Percentiles rank a stretch among this genome's conserved stretches.
These are phyloP conservation scores for Tipula unca DNA, from an alignment of 2,888 invertebrate genomes.

Conservation along the genomic window DNA sequence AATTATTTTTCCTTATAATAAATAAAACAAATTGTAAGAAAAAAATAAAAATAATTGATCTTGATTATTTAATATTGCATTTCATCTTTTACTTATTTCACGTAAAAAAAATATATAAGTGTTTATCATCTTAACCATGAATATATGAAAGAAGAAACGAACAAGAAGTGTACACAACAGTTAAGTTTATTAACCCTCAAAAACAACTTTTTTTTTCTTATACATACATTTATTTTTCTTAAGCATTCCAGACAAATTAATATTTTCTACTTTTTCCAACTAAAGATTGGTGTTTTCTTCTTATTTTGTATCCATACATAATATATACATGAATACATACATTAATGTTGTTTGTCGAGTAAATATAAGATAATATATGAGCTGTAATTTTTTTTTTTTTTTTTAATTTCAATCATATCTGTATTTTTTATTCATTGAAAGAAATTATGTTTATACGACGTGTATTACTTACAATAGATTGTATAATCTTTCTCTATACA, in stretches of 20 bases:
- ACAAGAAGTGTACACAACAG: neutral
- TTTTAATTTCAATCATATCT: neutral
- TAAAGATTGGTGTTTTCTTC: neutral
- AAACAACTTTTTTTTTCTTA: neutral
- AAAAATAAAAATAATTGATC: neutral
- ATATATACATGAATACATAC: neutral
- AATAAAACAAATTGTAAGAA: neutral
- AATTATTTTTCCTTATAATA: neutral
- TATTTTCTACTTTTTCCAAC: neutral
- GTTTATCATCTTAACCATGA: neutral
- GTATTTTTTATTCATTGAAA: neutral
- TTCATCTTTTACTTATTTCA: neutral
- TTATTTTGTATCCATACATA: neutral
- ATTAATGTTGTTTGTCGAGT: neutral
- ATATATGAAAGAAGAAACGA: neutral
- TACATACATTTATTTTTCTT: neutral
- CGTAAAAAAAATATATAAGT: neutral
- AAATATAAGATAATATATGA: neutral
- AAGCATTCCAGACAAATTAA: conserved; percentile 14
- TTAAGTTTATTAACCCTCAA: conserved; percentile 14
- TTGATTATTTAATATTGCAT: conserved; percentile 8
- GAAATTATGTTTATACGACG: neutral
- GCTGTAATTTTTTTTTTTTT: neutral
- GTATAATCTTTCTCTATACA: neutral
- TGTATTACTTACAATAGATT: neutral